These are phyloP conservation scores for Chloroceryle inda DNA, from an alignment of 2,797 vertebrate genomes.

Conservation along the genomic window DNA sequence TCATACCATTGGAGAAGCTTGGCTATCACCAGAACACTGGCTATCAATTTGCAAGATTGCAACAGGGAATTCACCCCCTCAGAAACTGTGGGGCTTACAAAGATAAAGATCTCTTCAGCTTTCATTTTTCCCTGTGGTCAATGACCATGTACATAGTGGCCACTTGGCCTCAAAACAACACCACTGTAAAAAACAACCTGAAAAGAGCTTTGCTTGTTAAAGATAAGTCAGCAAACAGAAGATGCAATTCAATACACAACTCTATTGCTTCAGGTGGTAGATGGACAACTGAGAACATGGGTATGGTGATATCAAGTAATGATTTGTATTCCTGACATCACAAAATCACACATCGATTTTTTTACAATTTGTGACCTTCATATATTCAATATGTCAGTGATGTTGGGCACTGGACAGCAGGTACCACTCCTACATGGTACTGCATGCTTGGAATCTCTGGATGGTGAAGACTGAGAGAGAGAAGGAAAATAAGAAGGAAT, in stretches of 20 bases:
- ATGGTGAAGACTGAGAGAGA: neutral
- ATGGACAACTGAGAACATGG: neutral
- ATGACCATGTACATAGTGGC: neutral
- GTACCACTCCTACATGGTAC: neutral
- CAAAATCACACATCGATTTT: neutral
- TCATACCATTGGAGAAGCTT: accelerated
- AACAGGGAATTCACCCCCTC: neutral
- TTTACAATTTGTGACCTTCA: neutral
- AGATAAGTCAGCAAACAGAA: neutral
- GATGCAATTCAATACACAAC: neutral
- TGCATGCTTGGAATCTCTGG: neutral
- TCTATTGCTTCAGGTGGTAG: neutral
- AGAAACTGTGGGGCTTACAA: neutral
- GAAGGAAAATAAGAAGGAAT: neutral
- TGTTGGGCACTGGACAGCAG: neutral
- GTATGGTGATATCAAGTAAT: neutral
- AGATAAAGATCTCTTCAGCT: neutral
- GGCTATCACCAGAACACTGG: neutral
- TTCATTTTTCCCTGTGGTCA: neutral
- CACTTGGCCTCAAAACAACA: neutral
- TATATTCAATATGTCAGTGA: neutral
- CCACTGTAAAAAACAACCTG: neutral
- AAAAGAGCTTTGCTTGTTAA: neutral
- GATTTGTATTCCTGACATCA: neutral
- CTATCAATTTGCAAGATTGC: neutral